phyloP scores from a whole-genome alignment of 2,797 vertebrate genomes.

The Anniella stebbinsi region DNA sequence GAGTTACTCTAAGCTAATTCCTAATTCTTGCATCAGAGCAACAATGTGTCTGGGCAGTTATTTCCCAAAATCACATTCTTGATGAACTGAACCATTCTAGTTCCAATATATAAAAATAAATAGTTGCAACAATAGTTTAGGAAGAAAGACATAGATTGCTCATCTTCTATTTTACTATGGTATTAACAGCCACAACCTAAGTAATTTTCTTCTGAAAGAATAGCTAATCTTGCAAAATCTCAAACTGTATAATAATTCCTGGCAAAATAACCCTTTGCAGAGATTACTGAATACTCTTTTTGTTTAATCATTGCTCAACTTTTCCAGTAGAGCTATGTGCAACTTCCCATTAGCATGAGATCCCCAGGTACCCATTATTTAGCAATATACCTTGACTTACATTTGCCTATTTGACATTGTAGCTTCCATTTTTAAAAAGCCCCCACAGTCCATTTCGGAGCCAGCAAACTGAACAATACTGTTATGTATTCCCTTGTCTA shows the following conservation, averaged over 20 bases:
- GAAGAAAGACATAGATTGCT: background rate
- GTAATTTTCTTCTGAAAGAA: background rate
- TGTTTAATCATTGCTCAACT: background rate
- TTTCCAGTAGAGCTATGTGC: background rate
- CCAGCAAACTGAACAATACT: background rate
- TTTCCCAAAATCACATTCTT: conserved; percentile 16
- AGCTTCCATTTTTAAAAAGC: background rate
- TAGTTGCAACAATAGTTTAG: background rate
- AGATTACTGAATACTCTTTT: background rate
- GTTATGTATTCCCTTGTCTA: background rate
- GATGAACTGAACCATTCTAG: background rate
- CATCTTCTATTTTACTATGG: background rate
- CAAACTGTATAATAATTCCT: background rate
- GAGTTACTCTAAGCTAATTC: background rate
- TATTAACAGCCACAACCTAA: background rate
- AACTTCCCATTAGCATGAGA: background rate
- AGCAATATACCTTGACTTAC: background rate
- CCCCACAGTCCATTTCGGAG: background rate
- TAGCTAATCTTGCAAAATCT: background rate
- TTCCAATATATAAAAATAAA: background rate
- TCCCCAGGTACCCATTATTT: background rate
- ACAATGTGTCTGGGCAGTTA: background rate
- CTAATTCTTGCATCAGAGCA: background rate
- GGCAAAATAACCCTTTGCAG: background rate
- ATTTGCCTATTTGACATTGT: background rate